Conservation (phyloP, 2,888 invertebrate species). For the Lucinisca nassula region DNA sequence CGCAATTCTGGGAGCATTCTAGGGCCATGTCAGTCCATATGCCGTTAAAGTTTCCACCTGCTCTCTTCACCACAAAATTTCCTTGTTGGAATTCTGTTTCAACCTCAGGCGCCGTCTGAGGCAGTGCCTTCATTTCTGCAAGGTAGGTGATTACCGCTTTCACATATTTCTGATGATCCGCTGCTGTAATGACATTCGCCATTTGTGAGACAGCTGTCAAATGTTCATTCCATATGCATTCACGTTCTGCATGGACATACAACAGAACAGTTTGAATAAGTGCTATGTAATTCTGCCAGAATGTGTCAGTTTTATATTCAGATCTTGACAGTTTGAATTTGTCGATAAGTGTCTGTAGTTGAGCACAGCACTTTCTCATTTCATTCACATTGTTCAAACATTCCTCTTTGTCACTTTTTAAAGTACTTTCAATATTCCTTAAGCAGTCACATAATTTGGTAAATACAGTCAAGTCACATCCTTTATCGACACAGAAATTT, state of each 20-base stretch:
- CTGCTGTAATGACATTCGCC: slow-evolving; percentile 8
- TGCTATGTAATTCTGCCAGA: not conserved
- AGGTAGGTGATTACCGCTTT: slow-evolving; percentile 4
- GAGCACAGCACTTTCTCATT: not conserved
- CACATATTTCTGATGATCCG: slow-evolving; percentile 8
- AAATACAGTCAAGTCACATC: not conserved
- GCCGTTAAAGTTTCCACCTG: not conserved
- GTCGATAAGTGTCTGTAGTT: not conserved
- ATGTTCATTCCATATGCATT: not conserved
- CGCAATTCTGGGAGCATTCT: slow-evolving; percentile 3
- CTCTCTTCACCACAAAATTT: not conserved
- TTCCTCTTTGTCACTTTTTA: not conserved
- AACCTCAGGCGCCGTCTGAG: not conserved
- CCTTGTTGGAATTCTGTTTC: not conserved
- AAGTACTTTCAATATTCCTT: too few species aligned
- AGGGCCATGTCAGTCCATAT: not conserved
- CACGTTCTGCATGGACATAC: not conserved
- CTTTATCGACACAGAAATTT: not conserved
- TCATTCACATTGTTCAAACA: not conserved
- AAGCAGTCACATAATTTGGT: not conserved
- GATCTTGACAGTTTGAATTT: not conserved
- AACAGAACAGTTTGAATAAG: not conserved
- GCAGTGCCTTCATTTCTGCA: not conserved
- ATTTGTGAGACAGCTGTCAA: not conserved
- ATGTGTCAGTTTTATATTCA: not conserved